phyloP scores from a whole-genome alignment of 2,888 invertebrate species.

The Brachyptera putata region DNA sequence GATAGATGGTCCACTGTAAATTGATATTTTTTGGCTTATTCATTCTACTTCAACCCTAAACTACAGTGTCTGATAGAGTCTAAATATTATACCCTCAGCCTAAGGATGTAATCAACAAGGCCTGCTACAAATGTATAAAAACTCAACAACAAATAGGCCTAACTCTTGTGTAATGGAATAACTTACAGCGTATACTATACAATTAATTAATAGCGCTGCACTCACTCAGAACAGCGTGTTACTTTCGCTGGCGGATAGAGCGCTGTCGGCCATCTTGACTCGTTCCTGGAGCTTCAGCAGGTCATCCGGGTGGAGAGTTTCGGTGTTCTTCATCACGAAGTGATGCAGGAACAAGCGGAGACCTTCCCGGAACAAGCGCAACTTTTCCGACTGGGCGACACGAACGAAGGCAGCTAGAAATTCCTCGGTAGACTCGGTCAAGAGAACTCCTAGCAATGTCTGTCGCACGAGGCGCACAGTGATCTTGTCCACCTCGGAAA shows the following conservation, averaged over 20 bases:
- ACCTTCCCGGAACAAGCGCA: constrained; percentile 78
- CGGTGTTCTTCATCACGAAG: constrained; percentile 68
- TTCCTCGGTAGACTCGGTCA: constrained; percentile 59
- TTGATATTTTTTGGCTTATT: too few species aligned
- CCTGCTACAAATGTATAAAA: too few species aligned
- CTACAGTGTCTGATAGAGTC: too few species aligned
- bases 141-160: too few species aligned
- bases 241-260: constrained; percentile 52
- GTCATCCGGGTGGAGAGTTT: constrained; percentile 46
- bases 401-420: constrained; percentile 63
- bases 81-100: too few species aligned
- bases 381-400: constrained; percentile 66
- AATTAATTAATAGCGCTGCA: too few species aligned
- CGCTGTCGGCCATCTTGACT: constrained; percentile 60
- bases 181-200: too few species aligned
- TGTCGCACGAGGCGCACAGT: constrained; percentile 76
- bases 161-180: too few species aligned
- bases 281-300: constrained; percentile 52
- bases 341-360: constrained; percentile 81
- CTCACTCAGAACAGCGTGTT: constrained; percentile 38
- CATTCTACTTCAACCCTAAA: too few species aligned
- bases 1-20: too few species aligned
- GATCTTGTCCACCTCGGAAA: constrained; percentile 76
- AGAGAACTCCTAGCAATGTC: constrained; percentile 67
- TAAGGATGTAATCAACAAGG: too few species aligned